Evolutionary conservation across 1,140 invertebrate species (phyloP), one percentile per base, ranked within the genome.

Genomic region (Leguminivora glycinivorella): DNA sequence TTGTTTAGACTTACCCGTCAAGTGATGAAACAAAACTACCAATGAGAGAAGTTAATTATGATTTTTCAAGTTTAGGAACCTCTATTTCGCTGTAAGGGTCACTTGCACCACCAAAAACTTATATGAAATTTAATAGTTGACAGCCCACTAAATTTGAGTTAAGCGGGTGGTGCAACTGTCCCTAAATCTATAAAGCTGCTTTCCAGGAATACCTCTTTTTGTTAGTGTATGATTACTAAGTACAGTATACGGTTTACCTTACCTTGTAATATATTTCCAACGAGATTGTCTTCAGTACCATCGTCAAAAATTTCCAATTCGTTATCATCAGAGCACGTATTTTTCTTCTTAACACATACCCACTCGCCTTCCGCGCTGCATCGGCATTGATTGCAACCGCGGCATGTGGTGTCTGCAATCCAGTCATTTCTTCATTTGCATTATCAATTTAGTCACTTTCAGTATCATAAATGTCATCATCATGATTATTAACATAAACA

Each of bases 371-470:
- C 69, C 1, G 58, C 72, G 6, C 56, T 74, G 17, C 87, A 89
- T 0, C 25, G 69, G 52, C 87, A 89, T 34, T 70, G 72, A 1
- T 72, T 80, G 70, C 87, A 89, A 1, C 84, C 87, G 17, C 75
- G 68, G 38, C 87, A 89, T 25, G 70, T 40, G 29, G 84, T 89
- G 1, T 77, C 87, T 89, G 70, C 25, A 80, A 79, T 40, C 25
- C 38, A 43, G 40, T 43, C 0, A 43, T 43, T 43, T 43, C 40
- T 43, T 5, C 3, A n/a, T 43, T 17, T 43, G n/a, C n/a, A 43
- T 12, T 43, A 43, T 43, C 2, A 43, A n/a, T n/a, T n/a, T 17
- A 14, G 17, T 6, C 40, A 17, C 10, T n/a, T 43, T 43, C 6
- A 43, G 14, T 10, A 17, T 43, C 40, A n/a, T n/a, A n/a, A n/a